Base-by-base conservation (phyloP, 2,888 invertebrate genomes). In the Bombylius discolor region DNA sequence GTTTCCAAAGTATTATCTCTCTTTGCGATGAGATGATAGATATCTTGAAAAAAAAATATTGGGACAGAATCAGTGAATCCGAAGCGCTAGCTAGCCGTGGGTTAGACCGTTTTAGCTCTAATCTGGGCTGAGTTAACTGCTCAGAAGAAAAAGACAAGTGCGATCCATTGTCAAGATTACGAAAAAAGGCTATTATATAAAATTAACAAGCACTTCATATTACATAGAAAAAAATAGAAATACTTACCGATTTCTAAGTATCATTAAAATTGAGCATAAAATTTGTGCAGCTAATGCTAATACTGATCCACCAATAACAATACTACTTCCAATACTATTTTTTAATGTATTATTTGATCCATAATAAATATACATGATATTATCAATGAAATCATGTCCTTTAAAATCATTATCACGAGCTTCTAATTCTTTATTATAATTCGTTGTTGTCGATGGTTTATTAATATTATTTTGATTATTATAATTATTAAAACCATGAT, bases 331-430 rank as follows among this genome's bases (percentile, higher is more conserved):
- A 74, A 70, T 68, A 79, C 72, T 77, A 79, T 69, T 79, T 68
- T 63, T 77, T 23, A 60, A 46, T 65, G 62, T 76, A 66, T 61
- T 76, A 70, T 68, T 79, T 67, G 71, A 80, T 68, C 76, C 81
- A 75, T 84, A 84, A 63, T 85, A 85, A 46, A 85, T 77, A 65
- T 85, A 85, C 68, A 84, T 84, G 50, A 85, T 80, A 65, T 84
- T 84, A 65, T 85, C 85, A 53, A 86, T 86, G 47, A 83, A 80
- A 63, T 84, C 83, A 64, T 84, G 83, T 61, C 84, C 84, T 61
- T 80, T 79, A 5, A 85, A 71, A 67, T 84, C 84, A 46, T 52
- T 54, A 51, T 57, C 57, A 32, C 56, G 49, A n/a, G 46, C 14
- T 45, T 55, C 58, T 11, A 44, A 48, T 34, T 58, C 58, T 39